Evolutionary conservation across 2,113 vertebrate species (phyloP).

Genomic region (Callorhinus ursinus): DNA sequence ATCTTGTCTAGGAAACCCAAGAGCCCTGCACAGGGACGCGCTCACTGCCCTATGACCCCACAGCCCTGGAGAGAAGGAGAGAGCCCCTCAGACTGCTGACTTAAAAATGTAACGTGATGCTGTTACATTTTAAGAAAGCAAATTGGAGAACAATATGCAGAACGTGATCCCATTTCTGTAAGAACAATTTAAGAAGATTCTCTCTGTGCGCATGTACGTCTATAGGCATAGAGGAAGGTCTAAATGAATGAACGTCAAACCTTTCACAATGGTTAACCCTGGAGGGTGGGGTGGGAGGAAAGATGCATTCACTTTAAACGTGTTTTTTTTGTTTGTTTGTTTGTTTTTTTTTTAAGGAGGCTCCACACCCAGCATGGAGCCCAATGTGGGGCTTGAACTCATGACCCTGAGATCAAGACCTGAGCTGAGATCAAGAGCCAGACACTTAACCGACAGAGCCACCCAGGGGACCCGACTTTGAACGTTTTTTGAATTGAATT

Average conservation of each 20-base stretch:
- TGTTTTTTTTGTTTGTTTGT: neutral
- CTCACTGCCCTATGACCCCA: accelerated
- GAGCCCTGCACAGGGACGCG: accelerated
- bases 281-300: neutral
- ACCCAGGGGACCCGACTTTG: neutral
- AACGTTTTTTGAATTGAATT: neutral
- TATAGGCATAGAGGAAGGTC: neutral
- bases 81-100: neutral
- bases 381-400: neutral
- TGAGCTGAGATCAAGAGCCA: neutral
- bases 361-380: neutral
- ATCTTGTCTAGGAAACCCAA: neutral
- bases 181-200: neutral
- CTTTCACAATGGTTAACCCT: neutral
- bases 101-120: accelerated
- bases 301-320: accelerated
- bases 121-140: neutral
- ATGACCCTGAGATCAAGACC: neutral
- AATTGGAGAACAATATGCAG: accelerated
- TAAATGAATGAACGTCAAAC: neutral
- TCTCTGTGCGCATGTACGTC: accelerated
- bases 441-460: neutral
- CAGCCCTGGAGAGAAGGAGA: neutral
- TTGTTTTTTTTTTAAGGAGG: neutral
- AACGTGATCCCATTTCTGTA: accelerated